Percentiles rank a stretch among this genome's conserved stretches.
Conservation (phyloP, 2,113 vertebrate genomes). For the Pituophis catenifer region DNA sequence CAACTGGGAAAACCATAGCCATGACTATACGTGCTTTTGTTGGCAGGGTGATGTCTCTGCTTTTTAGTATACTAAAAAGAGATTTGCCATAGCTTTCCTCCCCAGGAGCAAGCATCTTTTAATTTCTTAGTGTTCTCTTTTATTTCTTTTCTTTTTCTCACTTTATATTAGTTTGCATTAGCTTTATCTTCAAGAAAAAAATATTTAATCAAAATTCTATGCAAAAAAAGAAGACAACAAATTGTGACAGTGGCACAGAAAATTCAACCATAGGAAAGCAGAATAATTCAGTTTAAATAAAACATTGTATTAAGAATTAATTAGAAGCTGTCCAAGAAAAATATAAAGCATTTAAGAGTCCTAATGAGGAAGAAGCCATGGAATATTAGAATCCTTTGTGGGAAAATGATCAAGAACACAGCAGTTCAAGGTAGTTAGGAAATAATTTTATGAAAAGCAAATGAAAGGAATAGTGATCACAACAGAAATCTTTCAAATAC, state of each 20-base stretch:
- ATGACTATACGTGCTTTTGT: no score
- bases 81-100: no score
- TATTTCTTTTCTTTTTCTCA: background rate
- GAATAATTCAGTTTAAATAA: background rate
- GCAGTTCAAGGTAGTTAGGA: background rate
- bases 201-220: background rate
- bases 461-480: background rate
- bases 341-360: background rate
- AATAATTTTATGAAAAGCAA: background rate
- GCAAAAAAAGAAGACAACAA: background rate
- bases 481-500: background rate
- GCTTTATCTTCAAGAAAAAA: background rate
- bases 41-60: no score
- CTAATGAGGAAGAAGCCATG: background rate
- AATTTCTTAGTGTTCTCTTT: background rate
- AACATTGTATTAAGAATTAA: background rate
- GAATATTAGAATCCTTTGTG: background rate
- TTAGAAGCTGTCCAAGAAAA: background rate
- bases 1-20: no score
- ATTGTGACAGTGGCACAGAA: background rate
- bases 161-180: background rate
- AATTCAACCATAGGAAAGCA: background rate
- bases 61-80: no score
- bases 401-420: background rate
- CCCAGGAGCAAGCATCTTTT: no score